Evolutionary conservation across 2,888 invertebrate genomes (phyloP), one percentile per base, ranked within the genome.

Genomic region (Allygus modestus): DNA sequence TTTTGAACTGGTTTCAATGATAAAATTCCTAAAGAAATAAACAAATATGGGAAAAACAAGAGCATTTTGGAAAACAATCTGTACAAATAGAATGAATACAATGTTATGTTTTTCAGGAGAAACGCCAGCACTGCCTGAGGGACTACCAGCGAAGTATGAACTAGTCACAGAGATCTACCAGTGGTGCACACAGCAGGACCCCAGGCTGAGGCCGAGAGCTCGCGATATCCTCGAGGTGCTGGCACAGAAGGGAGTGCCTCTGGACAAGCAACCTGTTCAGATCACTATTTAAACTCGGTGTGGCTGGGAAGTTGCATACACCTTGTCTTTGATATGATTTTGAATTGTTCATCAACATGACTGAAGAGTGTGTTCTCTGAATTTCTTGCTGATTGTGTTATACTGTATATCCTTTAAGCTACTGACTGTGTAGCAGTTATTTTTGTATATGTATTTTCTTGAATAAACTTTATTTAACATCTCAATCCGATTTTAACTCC

Each of bases 171-270:
- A 77, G 26, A 11, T 77, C 15, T 77, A 28, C n/a, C 15, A 77
- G 51, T 77, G 77, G 77, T 77, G 77, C 46, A 77, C 77, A 1
- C 23, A 28, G 17, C 77, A 77, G 28, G 46, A 46, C 11, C 46
- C 17, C 7, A 12, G n/a, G 15, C 46, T 28, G 28, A 1, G 77
- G 28, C 77, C 77, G 11, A 23, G 26, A 11, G 77, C 77, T 4
- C 23, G 77, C n/a, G 77, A 77, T 15, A 77, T 77, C 1, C 51
- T 77, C 7, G 28, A 1, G 5, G 28, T 28, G 0, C 51, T 77
- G 26, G 28, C 46, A 11, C 23, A 46, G 17, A 46, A 43, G 26
- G 77, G 77, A 12, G 26, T 77, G 4, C 51, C 77, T n/a, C 43
- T 77, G 9, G 41, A 77, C 9, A 46, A 15, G 7, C 2, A 2